phyloP scores from a whole-genome alignment of 1,140 invertebrate species.

The Drosophila sp. region DNA sequence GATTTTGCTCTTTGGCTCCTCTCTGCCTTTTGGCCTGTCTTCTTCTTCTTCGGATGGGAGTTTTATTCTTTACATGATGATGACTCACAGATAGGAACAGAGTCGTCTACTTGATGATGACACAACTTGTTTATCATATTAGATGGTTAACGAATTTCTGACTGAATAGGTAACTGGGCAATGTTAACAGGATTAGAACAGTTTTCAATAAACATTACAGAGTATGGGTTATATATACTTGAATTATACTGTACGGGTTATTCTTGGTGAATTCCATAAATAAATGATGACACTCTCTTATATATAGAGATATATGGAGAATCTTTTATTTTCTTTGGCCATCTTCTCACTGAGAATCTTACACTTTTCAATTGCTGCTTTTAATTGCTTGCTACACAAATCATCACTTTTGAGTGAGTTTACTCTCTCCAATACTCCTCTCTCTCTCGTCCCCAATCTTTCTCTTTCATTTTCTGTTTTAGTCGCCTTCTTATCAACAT shows the following conservation, averaged over 20 bases:
- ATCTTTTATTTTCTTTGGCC: no score
- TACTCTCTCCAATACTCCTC: not conserved
- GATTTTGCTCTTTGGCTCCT: conserved; percentile 23
- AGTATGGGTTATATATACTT: no score
- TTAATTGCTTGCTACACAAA: no score
- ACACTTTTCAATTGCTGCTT: no score
- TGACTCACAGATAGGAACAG: conserved; percentile 25
- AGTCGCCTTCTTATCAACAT: conserved; percentile 40
- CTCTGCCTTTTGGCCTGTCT: conserved; percentile 28
- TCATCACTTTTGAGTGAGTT: not conserved
- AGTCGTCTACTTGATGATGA: conserved; percentile 20
- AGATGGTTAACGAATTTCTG: conserved; percentile 1
- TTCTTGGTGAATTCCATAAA: no score
- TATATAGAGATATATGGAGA: no score
- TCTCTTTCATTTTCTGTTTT: conserved; percentile 6
- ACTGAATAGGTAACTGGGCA: not conserved
- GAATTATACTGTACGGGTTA: no score
- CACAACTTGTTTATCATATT: conserved; percentile 30
- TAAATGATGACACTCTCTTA: no score
- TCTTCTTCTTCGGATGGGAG: conserved; percentile 4
- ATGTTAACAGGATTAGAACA: not conserved
- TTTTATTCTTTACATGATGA: conserved; percentile 37
- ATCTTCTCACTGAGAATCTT: no score
- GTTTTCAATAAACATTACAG: not conserved
- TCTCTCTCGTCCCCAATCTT: not conserved